Conservation (phyloP, 2,113 vertebrate genomes). For the Hydrochoerus hydrochaeris region DNA sequence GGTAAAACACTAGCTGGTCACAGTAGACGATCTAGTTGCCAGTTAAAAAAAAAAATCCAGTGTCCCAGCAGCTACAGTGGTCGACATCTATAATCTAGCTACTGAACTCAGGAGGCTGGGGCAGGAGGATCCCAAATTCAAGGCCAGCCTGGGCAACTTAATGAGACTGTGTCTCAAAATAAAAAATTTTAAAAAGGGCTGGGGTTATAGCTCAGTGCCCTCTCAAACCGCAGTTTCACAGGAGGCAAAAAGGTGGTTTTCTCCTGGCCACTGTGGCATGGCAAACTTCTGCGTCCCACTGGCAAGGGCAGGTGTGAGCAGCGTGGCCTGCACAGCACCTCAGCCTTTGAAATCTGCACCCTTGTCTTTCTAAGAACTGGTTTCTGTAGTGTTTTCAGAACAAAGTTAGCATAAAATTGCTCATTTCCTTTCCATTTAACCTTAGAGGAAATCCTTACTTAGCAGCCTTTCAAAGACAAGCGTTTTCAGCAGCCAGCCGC, state of each 20-base stretch:
- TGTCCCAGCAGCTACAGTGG: not conserved
- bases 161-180: not conserved
- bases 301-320: fast-evolving
- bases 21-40: not conserved
- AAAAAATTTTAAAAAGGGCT: not conserved
- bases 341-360: not conserved
- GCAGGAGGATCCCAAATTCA: not conserved
- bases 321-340: fast-evolving
- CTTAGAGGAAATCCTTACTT: not conserved
- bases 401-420: not conserved
- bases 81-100: not conserved
- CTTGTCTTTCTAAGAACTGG: constrained; percentile 18
- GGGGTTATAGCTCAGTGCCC: not conserved
- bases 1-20: not conserved
- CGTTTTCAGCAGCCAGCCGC: not conserved
- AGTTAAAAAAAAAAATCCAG: not conserved
- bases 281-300: fast-evolving
- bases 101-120: not conserved
- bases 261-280: fast-evolving
- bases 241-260: not conserved
- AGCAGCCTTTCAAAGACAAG: not conserved
- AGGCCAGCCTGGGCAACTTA: not conserved
- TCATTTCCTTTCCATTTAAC: constrained; percentile 16
- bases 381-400: not conserved
- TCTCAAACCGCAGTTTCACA: not conserved